Conservation (phyloP, 2,113 vertebrate genomes). For the Pantherophis guttatus region DNA sequence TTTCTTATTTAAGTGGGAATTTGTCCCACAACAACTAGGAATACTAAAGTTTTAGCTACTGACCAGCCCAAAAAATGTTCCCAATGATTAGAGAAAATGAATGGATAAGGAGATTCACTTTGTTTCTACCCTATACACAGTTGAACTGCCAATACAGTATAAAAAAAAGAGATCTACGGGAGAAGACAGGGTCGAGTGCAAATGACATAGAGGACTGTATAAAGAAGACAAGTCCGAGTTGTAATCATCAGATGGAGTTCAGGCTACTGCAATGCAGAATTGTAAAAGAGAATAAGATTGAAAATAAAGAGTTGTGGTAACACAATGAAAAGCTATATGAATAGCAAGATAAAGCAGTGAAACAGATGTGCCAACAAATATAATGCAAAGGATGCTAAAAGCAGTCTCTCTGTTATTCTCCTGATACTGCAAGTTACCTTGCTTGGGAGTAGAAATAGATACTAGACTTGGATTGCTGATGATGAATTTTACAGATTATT, state of each 20-base stretch:
- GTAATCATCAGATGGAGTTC: background rate
- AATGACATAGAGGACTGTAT: background rate
- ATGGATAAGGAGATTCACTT: slow-evolving; percentile 13
- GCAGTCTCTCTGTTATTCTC: background rate
- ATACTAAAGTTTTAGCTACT: background rate
- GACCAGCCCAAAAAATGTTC: background rate
- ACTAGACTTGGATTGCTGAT: background rate
- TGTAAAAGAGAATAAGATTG: background rate
- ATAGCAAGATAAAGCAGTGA: slow-evolving; percentile 18
- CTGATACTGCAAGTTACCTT: background rate
- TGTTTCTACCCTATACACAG: background rate
- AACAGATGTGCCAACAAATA: slow-evolving; percentile 10
- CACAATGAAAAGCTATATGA: slow-evolving; percentile 11
- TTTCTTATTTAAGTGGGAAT: background rate
- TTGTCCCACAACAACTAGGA: background rate
- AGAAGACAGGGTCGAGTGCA: background rate
- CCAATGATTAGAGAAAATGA: background rate
- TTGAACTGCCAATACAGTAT: slow-evolving; percentile 1
- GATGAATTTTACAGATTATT: background rate
- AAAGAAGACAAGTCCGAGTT: background rate
- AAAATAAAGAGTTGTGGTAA: slow-evolving; percentile 15
- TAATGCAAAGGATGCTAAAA: slow-evolving; percentile 7
- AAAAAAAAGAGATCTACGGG: slow-evolving; percentile 1
- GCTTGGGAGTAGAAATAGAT: background rate
- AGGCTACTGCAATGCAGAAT: background rate